Evolutionary conservation across 2,113 vertebrate species (phyloP).

Genomic region (Channa argus): DNA sequence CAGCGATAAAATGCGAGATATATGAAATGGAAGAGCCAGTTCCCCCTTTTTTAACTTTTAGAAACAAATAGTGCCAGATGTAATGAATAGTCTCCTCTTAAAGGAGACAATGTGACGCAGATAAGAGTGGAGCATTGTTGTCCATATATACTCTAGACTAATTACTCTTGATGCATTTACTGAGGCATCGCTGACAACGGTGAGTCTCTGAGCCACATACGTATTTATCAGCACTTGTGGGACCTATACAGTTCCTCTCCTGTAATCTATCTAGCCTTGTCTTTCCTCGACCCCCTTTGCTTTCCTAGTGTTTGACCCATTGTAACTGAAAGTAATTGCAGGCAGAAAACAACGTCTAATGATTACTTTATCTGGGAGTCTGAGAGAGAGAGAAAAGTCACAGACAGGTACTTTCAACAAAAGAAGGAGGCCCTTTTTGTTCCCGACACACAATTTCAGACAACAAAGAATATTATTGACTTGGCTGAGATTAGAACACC

Average conservation of each 20-base stretch:
- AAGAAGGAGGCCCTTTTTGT: conserved; percentile 79
- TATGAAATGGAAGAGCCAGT: conserved; percentile 21
- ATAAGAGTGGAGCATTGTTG: conserved; percentile 69
- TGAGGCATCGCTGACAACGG: conserved; percentile 65
- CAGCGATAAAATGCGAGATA: conserved; percentile 41
- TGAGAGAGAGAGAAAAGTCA: conserved; percentile 82
- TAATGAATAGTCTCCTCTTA: conserved; percentile 62
- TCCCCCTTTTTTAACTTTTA: conserved; percentile 29
- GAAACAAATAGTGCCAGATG: conserved; percentile 57
- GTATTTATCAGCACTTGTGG: conserved; percentile 81
- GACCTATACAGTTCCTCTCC: conserved; percentile 72
- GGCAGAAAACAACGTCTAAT: conserved; percentile 87
- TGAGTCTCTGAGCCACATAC: conserved; percentile 72
- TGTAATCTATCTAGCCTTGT: conserved; percentile 81
- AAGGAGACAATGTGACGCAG: conserved; percentile 69
- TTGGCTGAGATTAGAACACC: conserved; percentile 86
- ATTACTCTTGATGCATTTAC: conserved; percentile 81
- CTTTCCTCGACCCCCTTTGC: conserved; percentile 66
- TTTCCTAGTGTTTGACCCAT: conserved; percentile 81
- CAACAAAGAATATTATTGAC: conserved; percentile 90
- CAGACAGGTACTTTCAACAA: conserved; percentile 84
- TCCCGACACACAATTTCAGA: conserved; percentile 84
- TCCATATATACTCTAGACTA: conserved; percentile 78
- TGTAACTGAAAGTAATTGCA: conserved; percentile 85
- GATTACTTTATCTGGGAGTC: conserved; percentile 85